phyloP scores from a whole-genome alignment of 2,113 vertebrate genomes.

The Oxyruncus cristatus region DNA sequence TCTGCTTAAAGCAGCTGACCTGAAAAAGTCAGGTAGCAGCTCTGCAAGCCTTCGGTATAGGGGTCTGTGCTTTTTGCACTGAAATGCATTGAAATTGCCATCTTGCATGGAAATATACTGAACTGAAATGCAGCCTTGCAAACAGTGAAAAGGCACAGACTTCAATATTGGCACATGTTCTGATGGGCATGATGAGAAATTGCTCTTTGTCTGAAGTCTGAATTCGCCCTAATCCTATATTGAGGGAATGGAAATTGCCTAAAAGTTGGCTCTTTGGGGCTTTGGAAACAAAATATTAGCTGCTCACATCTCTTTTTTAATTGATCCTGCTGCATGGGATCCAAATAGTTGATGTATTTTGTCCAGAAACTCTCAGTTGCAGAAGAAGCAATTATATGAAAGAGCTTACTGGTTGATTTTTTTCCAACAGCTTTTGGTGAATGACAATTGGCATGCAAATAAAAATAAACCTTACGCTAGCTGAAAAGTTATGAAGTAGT shows the following conservation, averaged over 20 bases:
- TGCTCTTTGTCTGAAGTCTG: not conserved
- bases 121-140: not conserved
- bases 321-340: not conserved
- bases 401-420: not conserved
- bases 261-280: not conserved
- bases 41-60: accelerated
- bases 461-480: not conserved
- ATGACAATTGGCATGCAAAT: not conserved
- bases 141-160: not conserved
- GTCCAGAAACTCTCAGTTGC: not conserved
- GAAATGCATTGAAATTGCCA: not conserved
- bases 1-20: not conserved
- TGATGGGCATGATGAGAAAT: not conserved
- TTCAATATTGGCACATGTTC: not conserved
- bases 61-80: not conserved
- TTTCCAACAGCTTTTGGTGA: not conserved
- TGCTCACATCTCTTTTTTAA: not conserved
- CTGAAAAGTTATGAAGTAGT: not conserved
- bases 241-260: not conserved
- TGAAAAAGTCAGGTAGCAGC: not conserved
- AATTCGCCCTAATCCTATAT: not conserved
- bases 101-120: not conserved
- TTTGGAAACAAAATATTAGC: not conserved
- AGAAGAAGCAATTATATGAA: not conserved
- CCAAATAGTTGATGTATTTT: not conserved